phyloP scores from a whole-genome alignment of 2,113 vertebrate genomes.

The Entelurus aequoreus region DNA sequence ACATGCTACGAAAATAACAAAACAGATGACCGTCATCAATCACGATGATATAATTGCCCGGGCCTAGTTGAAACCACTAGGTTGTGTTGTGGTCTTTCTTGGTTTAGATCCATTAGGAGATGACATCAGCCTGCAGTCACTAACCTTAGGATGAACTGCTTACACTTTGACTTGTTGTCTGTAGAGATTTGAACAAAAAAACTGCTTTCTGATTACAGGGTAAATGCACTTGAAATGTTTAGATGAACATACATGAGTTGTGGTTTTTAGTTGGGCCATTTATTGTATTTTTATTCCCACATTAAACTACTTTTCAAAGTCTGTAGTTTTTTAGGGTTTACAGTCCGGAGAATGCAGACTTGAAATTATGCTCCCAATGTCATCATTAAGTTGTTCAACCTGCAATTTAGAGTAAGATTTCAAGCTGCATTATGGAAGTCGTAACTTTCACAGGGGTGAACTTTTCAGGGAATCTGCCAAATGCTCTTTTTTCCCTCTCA shows the following conservation, averaged over 20 bases:
- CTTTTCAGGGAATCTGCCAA: conserved; percentile 47
- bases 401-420: conserved; percentile 52
- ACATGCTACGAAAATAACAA: too few species aligned
- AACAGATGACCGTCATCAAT: too few species aligned
- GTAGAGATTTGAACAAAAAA: background rate
- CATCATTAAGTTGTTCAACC: conserved; percentile 52
- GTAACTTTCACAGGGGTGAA: conserved; percentile 50
- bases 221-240: background rate
- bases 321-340: conserved; percentile 39
- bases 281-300: conserved; percentile 22
- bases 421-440: conserved; percentile 42
- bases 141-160: conserved; percentile 21
- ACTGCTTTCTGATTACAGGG: conserved; percentile 1
- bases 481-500: conserved; percentile 14
- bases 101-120: conserved; percentile 12
- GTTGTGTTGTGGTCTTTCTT: conserved; percentile 1
- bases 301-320: conserved; percentile 20
- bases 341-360: conserved; percentile 49
- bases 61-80: background rate
- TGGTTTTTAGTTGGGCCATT: conserved; percentile 14
- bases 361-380: conserved; percentile 42
- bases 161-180: conserved; percentile 12
- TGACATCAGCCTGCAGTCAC: conserved; percentile 22
- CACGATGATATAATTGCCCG: too few species aligned
- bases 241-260: background rate